Conservation (phyloP, 2,113 vertebrate genomes). For the Aleadryas rufinucha region DNA sequence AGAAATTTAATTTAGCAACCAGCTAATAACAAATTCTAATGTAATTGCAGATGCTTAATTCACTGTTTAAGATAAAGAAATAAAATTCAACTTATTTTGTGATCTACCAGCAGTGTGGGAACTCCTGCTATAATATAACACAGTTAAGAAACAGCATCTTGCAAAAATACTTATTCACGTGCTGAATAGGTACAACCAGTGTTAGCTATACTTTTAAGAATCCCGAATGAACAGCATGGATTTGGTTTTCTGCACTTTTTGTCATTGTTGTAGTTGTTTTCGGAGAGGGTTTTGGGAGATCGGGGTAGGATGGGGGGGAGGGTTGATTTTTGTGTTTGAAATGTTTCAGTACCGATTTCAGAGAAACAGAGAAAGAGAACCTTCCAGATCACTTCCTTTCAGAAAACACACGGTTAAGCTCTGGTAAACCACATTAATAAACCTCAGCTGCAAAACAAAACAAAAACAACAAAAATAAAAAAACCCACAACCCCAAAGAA, state of each 20-base stretch:
- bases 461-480: not conserved
- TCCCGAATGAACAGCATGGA: not conserved
- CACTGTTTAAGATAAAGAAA: slow-evolving; percentile 30
- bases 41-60: slow-evolving; percentile 6
- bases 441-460: not conserved
- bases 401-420: not conserved
- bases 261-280: not conserved
- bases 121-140: not conserved
- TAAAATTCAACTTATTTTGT: not conserved
- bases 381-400: not conserved
- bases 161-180: not conserved
- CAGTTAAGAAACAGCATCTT: not conserved
- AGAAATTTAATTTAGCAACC: not conserved
- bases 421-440: not conserved
- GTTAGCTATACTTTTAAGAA: not conserved
- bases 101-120: not conserved
- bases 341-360: not conserved
- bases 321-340: not conserved
- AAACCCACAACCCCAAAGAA: not conserved
- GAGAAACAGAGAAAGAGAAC: not conserved
- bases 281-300: rapidly evolving
- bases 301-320: rapidly evolving
- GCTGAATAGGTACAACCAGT: not conserved
- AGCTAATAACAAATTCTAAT: not conserved
- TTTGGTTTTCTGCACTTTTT: not conserved